Evolutionary conservation across 2,797 vertebrate genomes (phyloP).

Genomic region (Chelon labrosus): DNA sequence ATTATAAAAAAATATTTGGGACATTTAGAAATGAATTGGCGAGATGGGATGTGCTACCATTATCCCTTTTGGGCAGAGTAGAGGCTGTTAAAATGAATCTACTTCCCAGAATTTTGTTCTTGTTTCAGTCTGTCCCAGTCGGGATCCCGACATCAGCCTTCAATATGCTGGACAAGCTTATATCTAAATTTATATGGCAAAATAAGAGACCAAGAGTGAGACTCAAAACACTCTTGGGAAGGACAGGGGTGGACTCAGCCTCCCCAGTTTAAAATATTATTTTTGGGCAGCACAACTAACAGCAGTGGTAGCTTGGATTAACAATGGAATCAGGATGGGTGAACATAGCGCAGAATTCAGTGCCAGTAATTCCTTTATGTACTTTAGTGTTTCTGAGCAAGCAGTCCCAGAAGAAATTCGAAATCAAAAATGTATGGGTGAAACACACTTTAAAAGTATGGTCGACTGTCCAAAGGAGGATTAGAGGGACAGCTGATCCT

Average conservation of each 20-base stretch:
- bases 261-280: background rate
- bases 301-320: constrained; percentile 16
- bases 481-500: constrained; percentile 1
- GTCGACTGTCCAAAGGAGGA: constrained; percentile 4
- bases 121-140: background rate
- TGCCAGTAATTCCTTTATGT: background rate
- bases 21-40: background rate
- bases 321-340: constrained; percentile 2
- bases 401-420: constrained; percentile 14
- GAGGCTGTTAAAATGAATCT: background rate
- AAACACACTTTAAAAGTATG: constrained; percentile 18
- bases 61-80: background rate
- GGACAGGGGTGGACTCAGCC: background rate
- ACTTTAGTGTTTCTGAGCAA: background rate
- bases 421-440: too few relatives aligned
- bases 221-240: background rate
- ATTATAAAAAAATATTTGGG: too few relatives aligned
- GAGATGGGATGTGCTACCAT: constrained; percentile 2
- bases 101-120: too few relatives aligned
- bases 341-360: background rate
- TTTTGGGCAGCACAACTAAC: background rate
- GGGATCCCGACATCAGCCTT: constrained; percentile 2
- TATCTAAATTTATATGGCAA: constrained; percentile 2
- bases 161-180: constrained; percentile 17
- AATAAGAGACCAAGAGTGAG: too few relatives aligned